A percentile compares a stretch with the other conserved stretches of the same genome.
phyloP scores from a whole-genome alignment of 92 coral and sea anemone species.

The Scolanthus callimorphus region DNA sequence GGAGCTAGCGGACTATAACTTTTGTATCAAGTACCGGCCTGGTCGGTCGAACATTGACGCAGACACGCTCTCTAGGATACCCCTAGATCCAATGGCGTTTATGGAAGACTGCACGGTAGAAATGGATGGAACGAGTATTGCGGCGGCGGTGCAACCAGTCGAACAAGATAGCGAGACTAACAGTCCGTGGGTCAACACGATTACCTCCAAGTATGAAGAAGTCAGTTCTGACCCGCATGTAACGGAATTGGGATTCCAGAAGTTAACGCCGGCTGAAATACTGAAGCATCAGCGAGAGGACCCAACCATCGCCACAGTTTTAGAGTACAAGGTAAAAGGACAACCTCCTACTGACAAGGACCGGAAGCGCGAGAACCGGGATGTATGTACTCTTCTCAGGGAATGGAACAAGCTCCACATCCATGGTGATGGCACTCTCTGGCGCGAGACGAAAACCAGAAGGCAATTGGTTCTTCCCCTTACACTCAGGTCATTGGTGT shows the following conservation, averaged over 20 bases:
- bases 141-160: background rate
- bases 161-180: background rate
- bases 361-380: background rate
- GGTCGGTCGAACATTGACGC: constrained; percentile 51
- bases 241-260: background rate
- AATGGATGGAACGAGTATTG: constrained; percentile 1
- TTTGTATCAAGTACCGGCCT: constrained; percentile 37
- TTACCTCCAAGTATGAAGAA: background rate
- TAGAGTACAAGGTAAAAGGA: background rate
- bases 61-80: constrained; percentile 12
- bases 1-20: constrained; percentile 52
- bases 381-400: background rate
- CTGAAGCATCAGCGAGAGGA: background rate
- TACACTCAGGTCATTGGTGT: background rate
- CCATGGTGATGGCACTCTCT: background rate
- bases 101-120: background rate
- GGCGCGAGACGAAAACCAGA: constrained; percentile 3
- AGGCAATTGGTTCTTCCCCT: background rate
- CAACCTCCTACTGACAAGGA: background rate
- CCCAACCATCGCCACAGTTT: background rate
- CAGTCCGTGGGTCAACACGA: constrained; percentile 1
- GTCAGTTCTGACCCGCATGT: background rate
- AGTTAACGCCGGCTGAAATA: background rate
- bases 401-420: background rate
- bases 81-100: background rate